A percentile compares a stretch with the other conserved stretches of the same genome.
These are phyloP conservation scores for Lucilia cuprina DNA, from an alignment of 1,140 invertebrate genomes.

Conservation along the genomic window DNA sequence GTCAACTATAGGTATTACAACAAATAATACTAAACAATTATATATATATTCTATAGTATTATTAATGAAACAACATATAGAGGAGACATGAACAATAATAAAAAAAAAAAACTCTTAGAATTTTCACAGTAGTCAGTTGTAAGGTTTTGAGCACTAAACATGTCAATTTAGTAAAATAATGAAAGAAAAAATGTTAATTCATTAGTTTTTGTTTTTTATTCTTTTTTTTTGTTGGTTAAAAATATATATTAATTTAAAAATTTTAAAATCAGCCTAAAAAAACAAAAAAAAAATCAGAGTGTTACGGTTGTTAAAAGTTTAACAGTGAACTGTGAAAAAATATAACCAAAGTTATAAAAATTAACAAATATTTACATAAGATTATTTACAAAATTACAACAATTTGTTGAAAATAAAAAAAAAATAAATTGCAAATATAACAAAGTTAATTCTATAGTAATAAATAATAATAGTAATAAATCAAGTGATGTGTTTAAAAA, in stretches of 20 bases:
- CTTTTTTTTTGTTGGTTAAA: no score
- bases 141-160: neutral
- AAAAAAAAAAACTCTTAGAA: neutral
- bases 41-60: neutral
- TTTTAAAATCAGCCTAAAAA: no score
- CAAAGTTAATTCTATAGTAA: neutral
- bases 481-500: neutral
- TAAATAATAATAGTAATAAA: neutral
- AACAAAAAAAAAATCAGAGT: no score
- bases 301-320: no score
- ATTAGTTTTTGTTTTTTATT: neutral
- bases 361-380: neutral
- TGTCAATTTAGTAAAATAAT: neutral
- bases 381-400: neutral
- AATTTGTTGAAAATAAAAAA: neutral
- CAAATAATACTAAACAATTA: no score
- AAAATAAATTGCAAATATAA: neutral
- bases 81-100: no score
- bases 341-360: neutral
- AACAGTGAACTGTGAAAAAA: neutral
- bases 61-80: neutral
- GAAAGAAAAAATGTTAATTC: neutral
- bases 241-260: no score
- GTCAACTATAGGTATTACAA: no score
- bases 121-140: neutral